Percentiles rank a stretch among this genome's conserved stretches.
These are phyloP conservation scores for Heliconius sara DNA, from an alignment of 2,888 invertebrate species.

Conservation along the genomic window DNA sequence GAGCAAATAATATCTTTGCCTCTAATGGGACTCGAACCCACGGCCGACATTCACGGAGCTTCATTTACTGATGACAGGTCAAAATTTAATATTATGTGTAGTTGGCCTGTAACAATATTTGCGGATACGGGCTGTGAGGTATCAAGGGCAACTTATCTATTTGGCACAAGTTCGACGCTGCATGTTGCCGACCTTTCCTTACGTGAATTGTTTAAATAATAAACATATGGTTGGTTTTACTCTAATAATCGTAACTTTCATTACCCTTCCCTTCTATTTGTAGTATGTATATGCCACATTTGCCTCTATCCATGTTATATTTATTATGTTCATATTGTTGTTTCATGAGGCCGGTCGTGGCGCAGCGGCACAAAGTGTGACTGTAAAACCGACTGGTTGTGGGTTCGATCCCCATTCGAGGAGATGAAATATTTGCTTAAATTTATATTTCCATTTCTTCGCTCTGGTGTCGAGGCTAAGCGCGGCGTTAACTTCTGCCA, in stretches of 20 bases:
- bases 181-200: slow-evolving; percentile 45
- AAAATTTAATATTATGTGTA: neutral
- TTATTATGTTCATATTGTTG: neutral
- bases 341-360: too few species aligned
- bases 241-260: neutral
- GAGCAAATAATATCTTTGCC: too few species aligned
- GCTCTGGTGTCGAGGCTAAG: too few species aligned
- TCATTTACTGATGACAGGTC: neutral
- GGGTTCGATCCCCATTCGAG: too few species aligned
- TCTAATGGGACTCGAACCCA: too few species aligned
- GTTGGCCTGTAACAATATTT: slow-evolving; percentile 11
- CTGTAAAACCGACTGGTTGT: too few species aligned
- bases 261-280: neutral
- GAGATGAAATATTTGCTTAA: too few species aligned
- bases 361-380: too few species aligned
- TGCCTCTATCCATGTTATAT: neutral
- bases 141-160: slow-evolving; percentile 69
- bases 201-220: slow-evolving; percentile 26
- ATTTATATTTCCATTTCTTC: too few species aligned
- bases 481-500: too few species aligned
- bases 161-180: slow-evolving; percentile 64
- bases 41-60: too few species aligned
- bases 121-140: slow-evolving; percentile 40
- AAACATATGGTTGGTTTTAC: neutral
- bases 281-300: neutral